Evolutionary conservation across 2,113 vertebrate genomes (phyloP), one percentile per base, ranked within the genome.

Genomic region (Polypterus bichir): DNA sequence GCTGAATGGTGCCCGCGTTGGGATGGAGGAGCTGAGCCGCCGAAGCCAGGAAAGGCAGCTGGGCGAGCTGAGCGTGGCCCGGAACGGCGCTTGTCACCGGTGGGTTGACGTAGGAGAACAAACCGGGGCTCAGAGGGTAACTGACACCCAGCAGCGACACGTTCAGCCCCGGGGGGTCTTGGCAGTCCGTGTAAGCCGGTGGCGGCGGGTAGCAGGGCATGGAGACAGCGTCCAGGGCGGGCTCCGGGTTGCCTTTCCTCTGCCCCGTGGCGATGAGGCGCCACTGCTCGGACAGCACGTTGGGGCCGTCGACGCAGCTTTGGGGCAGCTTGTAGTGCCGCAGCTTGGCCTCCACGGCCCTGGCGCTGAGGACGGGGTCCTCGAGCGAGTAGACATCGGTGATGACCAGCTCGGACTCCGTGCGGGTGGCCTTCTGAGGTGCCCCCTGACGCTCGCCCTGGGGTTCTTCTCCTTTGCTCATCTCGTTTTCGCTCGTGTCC

Each of bases 91-190:
- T 66, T 46, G 86, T 71, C 60, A 91, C 69, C 0, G 86, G 76
- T 45, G 96, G 91, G 64, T 89, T 89, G 70, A 97, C 70, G 72
- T 92, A 97, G 64, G 96, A 97, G 72, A 97, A 94, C 8, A 97
- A 83, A 6, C 86, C 77, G 1, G 91, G 87, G 70, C 84, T 82
- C 27, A 95, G 71, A 0, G 92, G 93, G 60, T 92, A 95, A 69
- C 92, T 92, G 52, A 97, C 81, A 1, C 94, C 94, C 5, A 97
- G 81, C 60, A 97, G 70, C 0, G 96, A 96, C 61, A 98, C 83
- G 59, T 93, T 95, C 65, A 94, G 79, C 59, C 83, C 85, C 3
- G 90, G 82, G 62, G 90, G 76, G 70, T 98, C 96, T 0, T 88
- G 86, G 70, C 90, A 88, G 62, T 93, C 92, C 0, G 83, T 62